Conservation (phyloP, 1,140 invertebrate species). For the Geopemphigus sp. region DNA sequence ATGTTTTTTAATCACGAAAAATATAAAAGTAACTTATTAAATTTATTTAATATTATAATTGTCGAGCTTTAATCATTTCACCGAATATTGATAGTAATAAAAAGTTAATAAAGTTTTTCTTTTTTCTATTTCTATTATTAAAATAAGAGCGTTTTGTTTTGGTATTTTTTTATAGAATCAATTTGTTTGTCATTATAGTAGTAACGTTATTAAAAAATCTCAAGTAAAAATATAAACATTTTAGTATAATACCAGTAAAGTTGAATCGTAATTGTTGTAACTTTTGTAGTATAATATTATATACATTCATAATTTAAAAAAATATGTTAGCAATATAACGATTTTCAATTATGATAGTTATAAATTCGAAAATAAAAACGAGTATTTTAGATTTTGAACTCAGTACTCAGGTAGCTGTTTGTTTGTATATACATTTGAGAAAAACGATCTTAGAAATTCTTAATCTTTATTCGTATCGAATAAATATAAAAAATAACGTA, state of each 20-base stretch:
- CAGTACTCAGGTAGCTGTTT: neutral
- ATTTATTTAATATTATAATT: neutral
- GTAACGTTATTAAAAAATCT: no score
- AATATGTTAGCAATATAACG: neutral
- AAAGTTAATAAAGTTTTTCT: no score
- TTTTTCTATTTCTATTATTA: no score
- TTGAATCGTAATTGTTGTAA: no score
- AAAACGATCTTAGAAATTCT: neutral
- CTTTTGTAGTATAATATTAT: no score
- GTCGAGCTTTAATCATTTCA: no score
- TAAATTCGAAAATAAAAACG: neutral
- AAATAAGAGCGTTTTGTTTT: no score
- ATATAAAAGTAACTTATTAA: neutral
- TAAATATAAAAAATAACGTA: slow-evolving; percentile 7
- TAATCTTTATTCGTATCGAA: neutral
- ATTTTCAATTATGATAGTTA: neutral
- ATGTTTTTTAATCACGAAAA: neutral
- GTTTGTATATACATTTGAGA: neutral
- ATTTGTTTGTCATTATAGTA: no score
- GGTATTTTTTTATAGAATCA: no score
- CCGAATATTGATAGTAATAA: no score
- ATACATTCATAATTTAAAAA: neutral
- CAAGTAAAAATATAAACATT: no score
- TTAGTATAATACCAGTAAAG: no score
- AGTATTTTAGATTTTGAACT: neutral